Conservation (phyloP, 2,797 vertebrate genomes). For the Oreochromis grahami region DNA sequence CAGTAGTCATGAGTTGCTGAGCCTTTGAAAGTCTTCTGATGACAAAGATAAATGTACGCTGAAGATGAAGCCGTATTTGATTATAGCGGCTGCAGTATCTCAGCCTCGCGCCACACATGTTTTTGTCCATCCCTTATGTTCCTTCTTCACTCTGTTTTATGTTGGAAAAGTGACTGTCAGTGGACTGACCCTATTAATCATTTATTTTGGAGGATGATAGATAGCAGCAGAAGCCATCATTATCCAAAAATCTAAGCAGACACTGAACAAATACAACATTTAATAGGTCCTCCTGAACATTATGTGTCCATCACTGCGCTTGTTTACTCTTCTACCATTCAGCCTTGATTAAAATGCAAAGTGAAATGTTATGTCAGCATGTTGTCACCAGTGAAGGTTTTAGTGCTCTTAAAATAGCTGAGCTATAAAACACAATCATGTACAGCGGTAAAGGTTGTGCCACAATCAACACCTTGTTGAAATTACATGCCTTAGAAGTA, state of each 20-base stretch:
- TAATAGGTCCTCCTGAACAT: background rate
- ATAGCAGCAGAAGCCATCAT: background rate
- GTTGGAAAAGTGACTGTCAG: background rate
- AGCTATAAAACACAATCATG: background rate
- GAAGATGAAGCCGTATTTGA: conserved; percentile 38
- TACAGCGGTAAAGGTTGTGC: background rate
- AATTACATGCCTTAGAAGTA: background rate
- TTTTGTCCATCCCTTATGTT: background rate
- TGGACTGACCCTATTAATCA: background rate
- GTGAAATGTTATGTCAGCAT: background rate
- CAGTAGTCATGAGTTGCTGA: background rate
- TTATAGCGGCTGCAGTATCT: background rate
- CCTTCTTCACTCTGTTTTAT: background rate
- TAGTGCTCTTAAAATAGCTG: background rate
- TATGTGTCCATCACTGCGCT: background rate
- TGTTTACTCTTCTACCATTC: conserved; percentile 3
- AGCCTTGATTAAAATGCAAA: background rate
- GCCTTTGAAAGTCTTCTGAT: conserved; percentile 10
- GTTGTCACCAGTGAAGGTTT: background rate
- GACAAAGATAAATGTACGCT: conserved; percentile 47
- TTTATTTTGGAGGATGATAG: background rate
- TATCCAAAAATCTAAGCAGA: background rate
- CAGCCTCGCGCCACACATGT: background rate
- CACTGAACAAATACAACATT: background rate
- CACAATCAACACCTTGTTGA: background rate